phyloP scores from a whole-genome alignment of 2,113 vertebrate genomes.

The Plotosus lineatus region DNA sequence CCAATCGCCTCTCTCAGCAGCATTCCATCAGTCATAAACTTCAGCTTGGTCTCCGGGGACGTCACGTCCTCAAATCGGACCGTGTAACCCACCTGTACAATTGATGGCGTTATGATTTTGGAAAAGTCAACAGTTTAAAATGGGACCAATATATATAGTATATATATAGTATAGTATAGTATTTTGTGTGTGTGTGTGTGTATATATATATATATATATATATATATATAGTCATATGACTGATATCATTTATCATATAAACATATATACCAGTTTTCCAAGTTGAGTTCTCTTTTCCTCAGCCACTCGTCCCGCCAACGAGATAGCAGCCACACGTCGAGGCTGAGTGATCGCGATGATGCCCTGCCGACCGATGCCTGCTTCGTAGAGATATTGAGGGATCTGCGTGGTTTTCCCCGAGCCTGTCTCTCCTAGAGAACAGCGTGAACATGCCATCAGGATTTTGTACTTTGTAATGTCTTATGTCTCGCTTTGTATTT shows the following conservation, averaged over 20 bases:
- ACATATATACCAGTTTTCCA: conserved; percentile 80
- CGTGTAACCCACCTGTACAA: conserved; percentile 86
- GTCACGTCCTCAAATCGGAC: conserved; percentile 94
- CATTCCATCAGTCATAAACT: conserved; percentile 96
- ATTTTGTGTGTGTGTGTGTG: too few relatives aligned
- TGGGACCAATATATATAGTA: too few relatives aligned
- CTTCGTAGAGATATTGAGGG: conserved; percentile 94
- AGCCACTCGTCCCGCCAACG: conserved; percentile 87
- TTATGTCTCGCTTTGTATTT: neutral
- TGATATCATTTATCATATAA: neutral
- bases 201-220: too few relatives aligned
- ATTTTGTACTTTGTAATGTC: neutral
- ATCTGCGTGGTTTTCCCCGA: conserved; percentile 97
- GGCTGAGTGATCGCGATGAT: conserved; percentile 90
- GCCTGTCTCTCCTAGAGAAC: conserved; percentile 85
- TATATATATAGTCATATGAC: too few relatives aligned
- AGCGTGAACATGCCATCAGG: neutral
- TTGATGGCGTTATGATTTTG: neutral
- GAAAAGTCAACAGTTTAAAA: neutral
- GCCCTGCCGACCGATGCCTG: conserved; percentile 81
- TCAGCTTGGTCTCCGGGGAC: conserved; percentile 83
- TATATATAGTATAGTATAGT: too few relatives aligned
- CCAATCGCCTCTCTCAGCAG: conserved; percentile 89
- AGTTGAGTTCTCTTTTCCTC: conserved; percentile 89
- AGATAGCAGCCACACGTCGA: conserved; percentile 91